A percentile compares a stretch with the other conserved stretches of the same genome.
phyloP scores from a whole-genome alignment of 1,140 invertebrate genomes.

The Radopholus similis region DNA sequence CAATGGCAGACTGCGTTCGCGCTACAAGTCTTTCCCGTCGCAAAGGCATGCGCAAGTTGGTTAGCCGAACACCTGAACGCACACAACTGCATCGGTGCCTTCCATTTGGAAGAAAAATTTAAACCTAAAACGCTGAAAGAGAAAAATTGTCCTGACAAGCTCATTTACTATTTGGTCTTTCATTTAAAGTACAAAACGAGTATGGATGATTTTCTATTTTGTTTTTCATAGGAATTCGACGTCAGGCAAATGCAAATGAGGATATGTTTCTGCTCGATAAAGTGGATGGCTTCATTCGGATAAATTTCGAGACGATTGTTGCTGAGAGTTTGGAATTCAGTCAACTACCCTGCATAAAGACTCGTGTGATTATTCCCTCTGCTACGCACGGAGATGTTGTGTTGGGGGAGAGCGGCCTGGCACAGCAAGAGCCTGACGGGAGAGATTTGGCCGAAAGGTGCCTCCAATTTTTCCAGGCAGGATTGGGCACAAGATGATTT shows the following conservation, averaged over 20 bases:
- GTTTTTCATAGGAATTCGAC: slow-evolving; percentile 43
- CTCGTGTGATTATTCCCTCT: slow-evolving; percentile 41
- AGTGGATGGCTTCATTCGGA: slow-evolving; percentile 43
- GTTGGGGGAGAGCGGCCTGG: slow-evolving; percentile 16
- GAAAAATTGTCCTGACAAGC: too few species aligned
- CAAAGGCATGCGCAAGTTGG: slow-evolving; percentile 70
- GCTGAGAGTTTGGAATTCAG: slow-evolving; percentile 65
- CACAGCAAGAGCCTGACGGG: too few species aligned
- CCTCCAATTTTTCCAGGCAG: too few species aligned
- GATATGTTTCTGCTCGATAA: slow-evolving; percentile 42
- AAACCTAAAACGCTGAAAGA: too few species aligned
- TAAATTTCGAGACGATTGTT: slow-evolving; percentile 63
- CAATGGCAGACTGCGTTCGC: slow-evolving; percentile 73
- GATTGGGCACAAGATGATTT: too few species aligned
- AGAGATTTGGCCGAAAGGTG: too few species aligned
- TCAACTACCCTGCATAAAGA: slow-evolving; percentile 67
- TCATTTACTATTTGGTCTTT: too few species aligned
- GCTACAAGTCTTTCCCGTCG: slow-evolving; percentile 70
- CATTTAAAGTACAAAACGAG: too few species aligned
- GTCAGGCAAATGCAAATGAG: slow-evolving; percentile 53
- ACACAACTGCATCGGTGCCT: slow-evolving; percentile 68
- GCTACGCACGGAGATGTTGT: not conserved
- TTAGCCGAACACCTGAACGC: slow-evolving; percentile 69
- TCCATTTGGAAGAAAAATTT: not conserved
- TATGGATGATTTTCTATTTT: not conserved